A percentile compares a stretch with the other conserved stretches of the same genome.
Evolutionary conservation across 1,140 invertebrate species (phyloP).

Genomic region (Acromyrmex echinatior): DNA sequence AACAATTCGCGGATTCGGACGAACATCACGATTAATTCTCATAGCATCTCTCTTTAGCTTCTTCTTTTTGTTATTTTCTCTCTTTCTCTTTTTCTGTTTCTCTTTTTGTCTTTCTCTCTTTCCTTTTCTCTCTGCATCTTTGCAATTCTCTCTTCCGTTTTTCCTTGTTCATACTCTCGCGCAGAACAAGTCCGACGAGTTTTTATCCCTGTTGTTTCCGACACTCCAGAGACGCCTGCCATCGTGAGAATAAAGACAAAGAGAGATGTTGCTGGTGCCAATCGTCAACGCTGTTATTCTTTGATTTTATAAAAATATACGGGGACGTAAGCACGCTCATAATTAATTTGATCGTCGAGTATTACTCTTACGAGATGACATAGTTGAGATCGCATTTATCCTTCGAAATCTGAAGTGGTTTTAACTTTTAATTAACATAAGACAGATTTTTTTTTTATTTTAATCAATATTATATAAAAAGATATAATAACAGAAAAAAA

Average conservation of each 20-base stretch:
- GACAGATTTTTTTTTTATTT: neutral
- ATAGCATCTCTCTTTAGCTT: neutral
- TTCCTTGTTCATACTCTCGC: conserved; percentile 18
- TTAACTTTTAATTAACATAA: neutral
- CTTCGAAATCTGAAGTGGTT: neutral
- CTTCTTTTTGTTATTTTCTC: neutral
- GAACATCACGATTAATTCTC: conserved; percentile 1
- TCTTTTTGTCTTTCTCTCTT: neutral
- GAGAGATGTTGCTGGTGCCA: conserved; percentile 1
- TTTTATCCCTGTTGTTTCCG: conserved; percentile 62
- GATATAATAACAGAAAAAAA: neutral
- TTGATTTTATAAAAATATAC: neutral
- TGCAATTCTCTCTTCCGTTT: conserved; percentile 49
- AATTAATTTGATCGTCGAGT: neutral
- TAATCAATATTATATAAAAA: neutral
- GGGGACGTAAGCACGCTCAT: neutral
- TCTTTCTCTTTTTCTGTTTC: neutral
- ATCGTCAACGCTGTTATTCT: conserved; percentile 9
- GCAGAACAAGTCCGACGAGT: conserved; percentile 63
- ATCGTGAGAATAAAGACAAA: conserved; percentile 62
- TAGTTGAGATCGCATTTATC: conserved; percentile 17
- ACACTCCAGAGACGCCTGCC: conserved; percentile 43
- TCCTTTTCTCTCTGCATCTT: conserved; percentile 15
- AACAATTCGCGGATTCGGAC: conserved; percentile 25
- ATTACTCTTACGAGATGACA: conserved; percentile 15